Evolutionary conservation across 2,113 vertebrate species (phyloP).

Genomic region (Hippocampus mohnikei): DNA sequence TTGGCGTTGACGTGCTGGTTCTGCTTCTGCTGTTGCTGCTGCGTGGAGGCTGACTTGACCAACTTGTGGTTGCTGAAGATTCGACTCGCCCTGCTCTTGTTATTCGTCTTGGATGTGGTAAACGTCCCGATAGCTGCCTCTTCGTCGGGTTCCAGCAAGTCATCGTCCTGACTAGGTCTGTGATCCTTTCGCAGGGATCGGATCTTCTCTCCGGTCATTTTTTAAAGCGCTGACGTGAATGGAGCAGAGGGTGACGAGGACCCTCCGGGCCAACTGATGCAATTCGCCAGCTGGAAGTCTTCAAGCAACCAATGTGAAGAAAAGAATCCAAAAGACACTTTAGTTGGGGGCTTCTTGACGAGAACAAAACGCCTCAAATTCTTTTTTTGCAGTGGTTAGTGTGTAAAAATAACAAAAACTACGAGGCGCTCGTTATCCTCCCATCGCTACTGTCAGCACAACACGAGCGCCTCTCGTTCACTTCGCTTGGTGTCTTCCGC

Average conservation of each 20-base stretch:
- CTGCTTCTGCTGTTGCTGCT: slow-evolving; percentile 61
- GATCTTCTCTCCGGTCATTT: slow-evolving; percentile 96
- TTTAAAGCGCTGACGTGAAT: slow-evolving; percentile 34
- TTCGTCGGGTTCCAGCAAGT: slow-evolving; percentile 85
- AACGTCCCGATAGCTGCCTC: slow-evolving; percentile 85
- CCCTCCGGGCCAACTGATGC: slow-evolving; percentile 58
- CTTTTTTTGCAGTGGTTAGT: neutral
- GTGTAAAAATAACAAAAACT: slow-evolving; percentile 8
- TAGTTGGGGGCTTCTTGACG: slow-evolving; percentile 11
- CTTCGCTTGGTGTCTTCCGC: slow-evolving; percentile 64
- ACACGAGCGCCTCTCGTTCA: slow-evolving; percentile 47
- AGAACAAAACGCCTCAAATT: neutral
- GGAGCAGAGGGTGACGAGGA: slow-evolving; percentile 62
- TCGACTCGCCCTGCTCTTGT: slow-evolving; percentile 75
- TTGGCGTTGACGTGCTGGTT: slow-evolving; percentile 70
- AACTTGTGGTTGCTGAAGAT: slow-evolving; percentile 83
- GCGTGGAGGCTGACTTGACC: slow-evolving; percentile 65
- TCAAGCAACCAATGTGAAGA: slow-evolving; percentile 38
- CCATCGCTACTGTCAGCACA: slow-evolving; percentile 39
- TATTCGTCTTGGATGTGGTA: slow-evolving; percentile 65
- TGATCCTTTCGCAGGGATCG: slow-evolving; percentile 89
- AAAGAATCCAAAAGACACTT: slow-evolving; percentile 67
- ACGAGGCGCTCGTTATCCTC: slow-evolving; percentile 7
- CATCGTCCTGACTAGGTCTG: slow-evolving; percentile 85
- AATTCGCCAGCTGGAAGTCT: slow-evolving; percentile 52